Base-by-base conservation (phyloP, 2,888 invertebrate species). In the Rhamphomyia laevipes region DNA sequence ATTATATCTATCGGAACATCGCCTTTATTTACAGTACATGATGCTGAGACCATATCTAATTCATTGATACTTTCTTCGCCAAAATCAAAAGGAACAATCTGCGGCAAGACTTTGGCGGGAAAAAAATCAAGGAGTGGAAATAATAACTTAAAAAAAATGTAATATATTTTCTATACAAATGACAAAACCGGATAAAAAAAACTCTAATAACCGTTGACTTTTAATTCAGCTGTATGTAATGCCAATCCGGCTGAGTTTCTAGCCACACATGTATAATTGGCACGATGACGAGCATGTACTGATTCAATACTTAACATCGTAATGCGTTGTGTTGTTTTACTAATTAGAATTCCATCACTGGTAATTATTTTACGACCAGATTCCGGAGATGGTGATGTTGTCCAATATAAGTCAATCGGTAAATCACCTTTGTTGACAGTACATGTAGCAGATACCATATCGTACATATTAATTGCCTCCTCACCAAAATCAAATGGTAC, bases 401-500 rank as follows among this genome's bases (percentile, higher is more conserved):
- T 67, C 87, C 86, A 87, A 53, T 76, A 76, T 53, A 87, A 77
- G 57, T 81, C 79, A 54, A 91, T 74, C 2, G 90, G 90, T 59
- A 81, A 77, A 68, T 90, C 89, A 51, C 90, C 86, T 65, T 85
- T 84, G 61, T 77, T 77, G 45, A 84, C 76, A 45, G 82, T 80
- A 67, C 86, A 86, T 53, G 80, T 76, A 51, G 83, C 76, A 37
- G 82, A 81, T 38, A 82, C 81, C 72, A 81, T 79, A 60, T 86
- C 84, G 46, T 84, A 82, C 60, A 84, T 82, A 63, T 85, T 84
- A n/a, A 82, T 79, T 47, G 82, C 77, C 55, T 81, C 81, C 55
- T 84, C 82, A 54, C 84, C 85, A 65, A 86, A 86, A 61, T 80
- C 77, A 61, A 86, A 86, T 55, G 82, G 79, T 60, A 81, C 78